Evolutionary conservation across 2,888 invertebrate genomes (phyloP).

Genomic region (Anaspis maculata): DNA sequence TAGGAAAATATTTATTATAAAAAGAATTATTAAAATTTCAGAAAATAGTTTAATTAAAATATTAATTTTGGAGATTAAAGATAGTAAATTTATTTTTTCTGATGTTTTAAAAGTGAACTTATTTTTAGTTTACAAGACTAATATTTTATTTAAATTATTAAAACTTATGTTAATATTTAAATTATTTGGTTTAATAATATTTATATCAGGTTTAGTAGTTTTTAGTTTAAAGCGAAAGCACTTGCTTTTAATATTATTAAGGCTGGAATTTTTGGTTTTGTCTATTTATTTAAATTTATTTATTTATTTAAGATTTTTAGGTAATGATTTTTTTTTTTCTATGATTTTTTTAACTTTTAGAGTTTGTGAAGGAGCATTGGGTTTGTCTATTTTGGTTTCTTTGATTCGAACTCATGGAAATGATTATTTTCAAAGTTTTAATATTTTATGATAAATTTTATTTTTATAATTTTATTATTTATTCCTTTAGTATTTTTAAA

Average conservation of each 20-base stretch:
- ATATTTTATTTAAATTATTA: conserved; percentile 57
- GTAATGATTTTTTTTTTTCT: conserved; percentile 48
- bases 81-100: conserved; percentile 46
- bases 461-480: conserved; percentile 46
- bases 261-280: conserved; percentile 31
- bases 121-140: conserved; percentile 62
- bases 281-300: conserved; percentile 4
- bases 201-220: conserved; percentile 46
- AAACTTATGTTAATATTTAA: conserved; percentile 45
- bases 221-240: conserved; percentile 51
- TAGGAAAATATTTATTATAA: conserved; percentile 33
- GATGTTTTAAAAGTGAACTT: conserved; percentile 52
- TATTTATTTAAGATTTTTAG: conserved; percentile 14
- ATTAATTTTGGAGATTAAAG: conserved; percentile 64
- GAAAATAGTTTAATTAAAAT: conserved; percentile 55
- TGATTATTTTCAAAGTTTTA: conserved; percentile 56
- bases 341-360: conserved; percentile 49
- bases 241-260: conserved; percentile 52
- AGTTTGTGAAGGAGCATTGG: conserved; percentile 54
- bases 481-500: conserved; percentile 46
- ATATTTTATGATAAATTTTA: conserved; percentile 51
- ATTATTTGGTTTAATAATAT: conserved; percentile 31
- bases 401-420: conserved; percentile 55
- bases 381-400: conserved; percentile 52
- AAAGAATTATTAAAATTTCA: conserved; percentile 36